Evolutionary conservation across 2,113 vertebrate genomes (phyloP).

Genomic region (Gallinago undulata): DNA sequence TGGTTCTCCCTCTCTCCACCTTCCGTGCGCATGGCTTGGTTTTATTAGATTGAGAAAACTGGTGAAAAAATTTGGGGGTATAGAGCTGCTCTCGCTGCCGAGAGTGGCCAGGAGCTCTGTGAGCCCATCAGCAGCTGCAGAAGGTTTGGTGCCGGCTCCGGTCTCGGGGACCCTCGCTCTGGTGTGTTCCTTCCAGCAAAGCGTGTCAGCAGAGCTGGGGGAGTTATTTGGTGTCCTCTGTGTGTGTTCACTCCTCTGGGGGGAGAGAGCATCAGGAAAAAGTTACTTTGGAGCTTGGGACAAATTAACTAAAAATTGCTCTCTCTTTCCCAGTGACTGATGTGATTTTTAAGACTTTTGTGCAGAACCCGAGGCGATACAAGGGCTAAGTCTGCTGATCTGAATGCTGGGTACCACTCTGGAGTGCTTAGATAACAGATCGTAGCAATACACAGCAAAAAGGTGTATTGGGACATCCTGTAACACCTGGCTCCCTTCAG

Average conservation of each 20-base stretch:
- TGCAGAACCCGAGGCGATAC: neutral
- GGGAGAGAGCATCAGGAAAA: neutral
- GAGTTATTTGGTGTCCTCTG: neutral
- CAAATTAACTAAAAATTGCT: neutral
- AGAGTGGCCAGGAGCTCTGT: neutral
- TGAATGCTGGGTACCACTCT: neutral
- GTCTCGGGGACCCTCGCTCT: neutral
- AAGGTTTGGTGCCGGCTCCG: neutral
- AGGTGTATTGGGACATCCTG: accelerated
- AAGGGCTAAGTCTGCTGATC: neutral
- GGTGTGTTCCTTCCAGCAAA: neutral
- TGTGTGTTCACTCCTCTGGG: neutral
- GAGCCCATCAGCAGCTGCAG: neutral
- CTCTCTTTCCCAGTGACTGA: neutral
- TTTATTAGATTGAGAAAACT: neutral
- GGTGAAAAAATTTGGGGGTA: neutral
- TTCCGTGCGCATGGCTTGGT: neutral
- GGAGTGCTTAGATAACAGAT: neutral
- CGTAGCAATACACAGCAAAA: neutral
- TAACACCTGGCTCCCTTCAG: neutral
- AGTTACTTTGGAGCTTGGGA: neutral
- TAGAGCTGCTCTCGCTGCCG: accelerated
- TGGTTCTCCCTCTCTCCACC: neutral
- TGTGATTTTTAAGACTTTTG: neutral
- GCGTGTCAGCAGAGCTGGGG: neutral